A percentile compares a stretch with the other conserved stretches of the same genome.
Conservation (phyloP, 2,888 invertebrate species). For the Choristoneura rosaceana region DNA sequence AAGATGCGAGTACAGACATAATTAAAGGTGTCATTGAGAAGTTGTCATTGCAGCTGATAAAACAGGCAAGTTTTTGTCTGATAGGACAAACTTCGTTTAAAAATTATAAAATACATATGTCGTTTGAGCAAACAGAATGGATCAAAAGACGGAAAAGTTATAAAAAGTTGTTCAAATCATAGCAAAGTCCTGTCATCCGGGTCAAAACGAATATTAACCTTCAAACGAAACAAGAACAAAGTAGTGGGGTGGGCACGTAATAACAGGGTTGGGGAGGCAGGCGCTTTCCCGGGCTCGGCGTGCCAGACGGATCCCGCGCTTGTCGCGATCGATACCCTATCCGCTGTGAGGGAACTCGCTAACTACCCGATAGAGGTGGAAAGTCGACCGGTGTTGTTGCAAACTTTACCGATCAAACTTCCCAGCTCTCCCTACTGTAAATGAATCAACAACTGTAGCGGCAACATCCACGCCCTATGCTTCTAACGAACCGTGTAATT, state of each 20-base stretch:
- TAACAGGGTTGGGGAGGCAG: constrained; percentile 54
- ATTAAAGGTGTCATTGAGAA: background rate
- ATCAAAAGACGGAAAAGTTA: constrained; percentile 27
- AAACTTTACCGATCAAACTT: constrained; percentile 81
- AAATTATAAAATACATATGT: constrained; percentile 7
- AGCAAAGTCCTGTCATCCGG: constrained; percentile 57
- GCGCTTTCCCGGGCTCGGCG: constrained; percentile 64
- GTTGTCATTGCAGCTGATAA: background rate
- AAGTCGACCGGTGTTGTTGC: constrained; percentile 81
- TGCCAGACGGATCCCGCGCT: constrained; percentile 80
- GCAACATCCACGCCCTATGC: constrained; percentile 48
- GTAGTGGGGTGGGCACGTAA: constrained; percentile 54
- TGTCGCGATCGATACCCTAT: constrained; percentile 81
- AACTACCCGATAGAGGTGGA: constrained; percentile 76
- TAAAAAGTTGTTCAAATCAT: constrained; percentile 33
- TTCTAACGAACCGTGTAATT: constrained; percentile 37
- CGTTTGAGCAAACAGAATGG: constrained; percentile 10
- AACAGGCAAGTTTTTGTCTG: background rate
- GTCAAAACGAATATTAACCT: constrained; percentile 81
- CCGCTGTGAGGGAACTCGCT: constrained; percentile 78
- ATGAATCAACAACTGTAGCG: constrained; percentile 66
- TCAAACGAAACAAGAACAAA: constrained; percentile 84
- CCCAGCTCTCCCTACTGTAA: constrained; percentile 67
- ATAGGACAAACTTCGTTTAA: constrained; percentile 7
- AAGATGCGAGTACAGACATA: background rate